A percentile compares a stretch with the other conserved stretches of the same genome.
phyloP scores from a whole-genome alignment of 2,113 vertebrate genomes.

The Manacus vitellinus region DNA sequence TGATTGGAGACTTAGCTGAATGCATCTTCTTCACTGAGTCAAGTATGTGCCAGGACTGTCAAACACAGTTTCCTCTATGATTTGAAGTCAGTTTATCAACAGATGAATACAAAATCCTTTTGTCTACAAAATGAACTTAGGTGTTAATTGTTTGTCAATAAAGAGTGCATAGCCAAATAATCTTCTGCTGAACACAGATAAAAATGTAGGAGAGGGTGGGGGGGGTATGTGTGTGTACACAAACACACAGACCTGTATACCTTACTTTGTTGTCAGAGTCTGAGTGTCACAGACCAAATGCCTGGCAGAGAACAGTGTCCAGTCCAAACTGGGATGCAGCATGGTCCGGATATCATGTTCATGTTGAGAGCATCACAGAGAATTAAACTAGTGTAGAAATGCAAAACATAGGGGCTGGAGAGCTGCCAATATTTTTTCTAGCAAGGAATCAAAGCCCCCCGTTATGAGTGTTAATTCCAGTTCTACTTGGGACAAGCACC shows the following conservation, averaged over 20 bases:
- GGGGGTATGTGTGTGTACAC: fast-evolving
- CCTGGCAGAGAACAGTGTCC: background rate
- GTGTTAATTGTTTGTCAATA: conserved; percentile 63
- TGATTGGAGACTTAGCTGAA: conserved; percentile 65
- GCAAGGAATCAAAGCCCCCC: background rate
- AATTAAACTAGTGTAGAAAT: background rate
- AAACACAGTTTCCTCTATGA: conserved; percentile 39
- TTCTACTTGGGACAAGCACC: background rate
- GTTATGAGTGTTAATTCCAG: background rate
- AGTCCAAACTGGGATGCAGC: background rate
- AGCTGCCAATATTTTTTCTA: background rate
- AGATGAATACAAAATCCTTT: conserved; percentile 63
- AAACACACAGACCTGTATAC: background rate
- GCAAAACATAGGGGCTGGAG: fast-evolving
- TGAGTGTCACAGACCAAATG: background rate
- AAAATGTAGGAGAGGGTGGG: background rate
- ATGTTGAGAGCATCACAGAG: background rate
- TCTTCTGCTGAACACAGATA: conserved; percentile 61
- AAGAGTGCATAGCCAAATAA: conserved; percentile 28
- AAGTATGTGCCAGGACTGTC: conserved; percentile 54
- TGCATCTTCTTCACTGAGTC: conserved; percentile 46
- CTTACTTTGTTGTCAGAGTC: background rate
- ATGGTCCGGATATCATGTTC: background rate
- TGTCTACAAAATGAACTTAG: conserved; percentile 37
- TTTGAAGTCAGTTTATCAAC: conserved; percentile 63